Evolutionary conservation across 2,888 invertebrate species (phyloP).

Genomic region (Melieria crassipennis): DNA sequence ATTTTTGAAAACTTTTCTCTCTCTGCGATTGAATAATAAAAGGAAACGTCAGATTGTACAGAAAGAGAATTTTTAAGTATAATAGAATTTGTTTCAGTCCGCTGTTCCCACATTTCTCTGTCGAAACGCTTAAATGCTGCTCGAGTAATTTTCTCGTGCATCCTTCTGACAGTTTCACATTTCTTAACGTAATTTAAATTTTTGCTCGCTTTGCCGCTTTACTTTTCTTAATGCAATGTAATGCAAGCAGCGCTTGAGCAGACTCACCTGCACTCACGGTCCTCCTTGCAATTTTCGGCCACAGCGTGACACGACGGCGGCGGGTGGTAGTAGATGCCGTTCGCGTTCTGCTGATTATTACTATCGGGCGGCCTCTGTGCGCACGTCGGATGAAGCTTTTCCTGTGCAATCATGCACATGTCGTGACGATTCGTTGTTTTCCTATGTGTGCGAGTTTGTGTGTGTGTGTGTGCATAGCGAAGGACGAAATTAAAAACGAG

Average conservation of each 20-base stretch:
- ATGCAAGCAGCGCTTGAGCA: neutral
- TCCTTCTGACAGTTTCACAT: neutral
- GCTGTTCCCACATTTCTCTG: no score
- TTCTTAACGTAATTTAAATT: neutral
- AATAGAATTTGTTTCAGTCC: no score
- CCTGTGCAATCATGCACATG: conserved; percentile 88
- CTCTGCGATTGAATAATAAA: no score
- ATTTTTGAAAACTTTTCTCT: no score
- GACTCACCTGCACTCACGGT: conserved; percentile 83
- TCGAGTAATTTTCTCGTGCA: neutral
- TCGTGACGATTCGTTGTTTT: conserved; percentile 88
- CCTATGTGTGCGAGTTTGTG: conserved; percentile 65
- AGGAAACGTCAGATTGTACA: no score
- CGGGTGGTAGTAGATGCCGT: conserved; percentile 68
- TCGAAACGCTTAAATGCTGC: no score
- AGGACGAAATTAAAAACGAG: neutral
- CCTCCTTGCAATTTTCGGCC: conserved; percentile 84
- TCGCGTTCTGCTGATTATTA: conserved; percentile 66
- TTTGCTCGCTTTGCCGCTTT: neutral
- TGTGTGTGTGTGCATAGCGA: neutral
- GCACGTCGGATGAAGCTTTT: conserved; percentile 88
- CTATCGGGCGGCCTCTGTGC: conserved; percentile 81
- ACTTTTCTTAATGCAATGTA: neutral
- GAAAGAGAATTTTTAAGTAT: no score
- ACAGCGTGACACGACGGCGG: conserved; percentile 88